These are phyloP conservation scores for Chromoteleia sp. DNA, from an alignment of 2,888 invertebrate species.

Conservation along the genomic window DNA sequence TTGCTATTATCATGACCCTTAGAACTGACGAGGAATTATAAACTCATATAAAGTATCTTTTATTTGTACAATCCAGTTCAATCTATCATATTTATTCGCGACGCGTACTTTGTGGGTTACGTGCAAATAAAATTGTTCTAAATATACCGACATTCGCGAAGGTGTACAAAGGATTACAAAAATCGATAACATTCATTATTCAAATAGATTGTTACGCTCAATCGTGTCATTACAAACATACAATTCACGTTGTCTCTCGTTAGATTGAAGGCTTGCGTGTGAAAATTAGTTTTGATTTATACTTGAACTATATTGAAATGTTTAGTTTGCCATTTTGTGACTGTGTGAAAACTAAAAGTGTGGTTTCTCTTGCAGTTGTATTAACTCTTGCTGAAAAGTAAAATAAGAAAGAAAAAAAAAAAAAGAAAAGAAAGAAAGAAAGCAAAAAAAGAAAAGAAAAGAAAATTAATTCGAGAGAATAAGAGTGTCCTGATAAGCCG, in stretches of 20 bases:
- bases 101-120: slow-evolving; percentile 16
- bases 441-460: slow-evolving; percentile 34
- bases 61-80: slow-evolving; percentile 19
- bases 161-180: slow-evolving; percentile 14
- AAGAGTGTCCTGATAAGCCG: slow-evolving; percentile 75
- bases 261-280: not conserved
- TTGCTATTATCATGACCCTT: no score
- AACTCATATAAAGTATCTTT: not conserved
- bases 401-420: not conserved
- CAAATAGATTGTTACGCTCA: not conserved
- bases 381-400: slow-evolving; percentile 73
- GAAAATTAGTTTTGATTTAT: not conserved
- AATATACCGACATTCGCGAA: slow-evolving; percentile 24
- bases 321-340: not conserved
- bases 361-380: slow-evolving; percentile 81
- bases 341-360: slow-evolving; percentile 59
- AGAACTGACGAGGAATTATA: no score
- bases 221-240: slow-evolving; percentile 13
- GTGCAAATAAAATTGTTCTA: slow-evolving; percentile 34
- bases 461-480: slow-evolving; percentile 55
- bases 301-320: not conserved
- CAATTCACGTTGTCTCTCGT: not conserved
- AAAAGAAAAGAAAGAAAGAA: not conserved
- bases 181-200: slow-evolving; percentile 35
- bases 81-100: slow-evolving; percentile 18